A percentile compares a stretch with the other conserved stretches of the same genome.
These are phyloP conservation scores for Anguilla pacifica DNA, from an alignment of 2,797 vertebrate species.

Conservation along the genomic window DNA sequence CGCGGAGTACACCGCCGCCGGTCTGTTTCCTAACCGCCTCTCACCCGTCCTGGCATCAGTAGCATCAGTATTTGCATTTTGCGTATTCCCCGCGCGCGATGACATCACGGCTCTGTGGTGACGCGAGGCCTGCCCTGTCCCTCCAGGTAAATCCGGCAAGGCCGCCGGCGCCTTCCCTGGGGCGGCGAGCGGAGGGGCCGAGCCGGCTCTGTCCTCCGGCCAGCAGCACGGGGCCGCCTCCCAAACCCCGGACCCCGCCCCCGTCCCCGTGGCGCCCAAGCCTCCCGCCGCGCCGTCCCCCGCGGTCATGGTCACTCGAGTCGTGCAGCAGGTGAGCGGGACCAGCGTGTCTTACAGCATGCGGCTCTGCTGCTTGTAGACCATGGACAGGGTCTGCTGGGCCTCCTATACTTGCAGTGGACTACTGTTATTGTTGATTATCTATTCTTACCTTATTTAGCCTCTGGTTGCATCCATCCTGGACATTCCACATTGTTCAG, in stretches of 20 bases:
- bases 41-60: background rate
- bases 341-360: background rate
- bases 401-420: background rate
- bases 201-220: slow-evolving; percentile 76
- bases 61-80: too few species aligned
- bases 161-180: slow-evolving; percentile 49
- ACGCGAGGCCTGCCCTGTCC: background rate
- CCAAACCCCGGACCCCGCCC: slow-evolving; percentile 79
- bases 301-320: slow-evolving; percentile 74
- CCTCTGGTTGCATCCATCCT: background rate
- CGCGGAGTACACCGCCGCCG: slow-evolving; percentile 76
- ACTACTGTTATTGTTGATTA: background rate
- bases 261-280: slow-evolving; percentile 73
- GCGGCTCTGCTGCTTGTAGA: background rate
- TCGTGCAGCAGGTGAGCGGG: slow-evolving; percentile 79
- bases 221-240: slow-evolving; percentile 78
- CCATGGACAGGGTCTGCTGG: background rate
- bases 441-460: background rate
- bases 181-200: slow-evolving; percentile 60
- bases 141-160: slow-evolving; percentile 64
- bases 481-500: background rate
- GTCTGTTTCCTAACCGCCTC: slow-evolving; percentile 63
- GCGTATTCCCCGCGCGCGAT: background rate
- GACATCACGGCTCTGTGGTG: background rate
- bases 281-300: slow-evolving; percentile 70